Evolutionary conservation across 1,140 invertebrate genomes (phyloP), one percentile per base, ranked within the genome.

Genomic region (Vanessa tameamea): DNA sequence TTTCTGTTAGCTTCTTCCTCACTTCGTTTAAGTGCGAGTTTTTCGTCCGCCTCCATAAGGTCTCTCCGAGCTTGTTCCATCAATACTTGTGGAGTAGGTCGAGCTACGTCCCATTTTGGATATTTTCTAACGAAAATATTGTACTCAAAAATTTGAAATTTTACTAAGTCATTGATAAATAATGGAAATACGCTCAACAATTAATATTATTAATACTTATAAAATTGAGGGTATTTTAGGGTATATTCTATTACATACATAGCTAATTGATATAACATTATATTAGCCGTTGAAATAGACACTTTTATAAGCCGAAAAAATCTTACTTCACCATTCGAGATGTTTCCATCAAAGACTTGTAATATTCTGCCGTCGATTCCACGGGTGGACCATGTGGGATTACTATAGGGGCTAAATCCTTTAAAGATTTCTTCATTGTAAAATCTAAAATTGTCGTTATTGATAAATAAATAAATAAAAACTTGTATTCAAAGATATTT

Each of bases 51-150:
- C n/a, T 88, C 81, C 77, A 84, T 83, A 0, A 94, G 83, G 48
- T 94, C 94, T 4, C 90, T 84, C 0, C 88, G 89, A 0, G 92
- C 91, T 68, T 93, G 92, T 61, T 94, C 90, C 77, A 94, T 86
- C 64, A 94, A 80, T 4, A 94, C 92, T 68, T 93, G 91, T 4
- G 94, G 94, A 0, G 89, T 93, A 2, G 90, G 86, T n/a, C 93
- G 92, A 1, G 93, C 88, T 0, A 93, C 83, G 70, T 95, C 94
- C 93, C 94, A 94, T 91, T 94, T 92, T 73, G 94, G 94, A 85
- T 94, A 93, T 81, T 94, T 94, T 83, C 94, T 94, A 48, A 15
- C 37, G 37, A 5, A 26, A 67, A n/a, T 51, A 26, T 57, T 3
- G 8, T 9, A 43, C 37, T 43, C 37, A 43, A 43, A 9, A 43